phyloP scores from a whole-genome alignment of 2,797 vertebrate species.

The Oophaga sylvatica region DNA sequence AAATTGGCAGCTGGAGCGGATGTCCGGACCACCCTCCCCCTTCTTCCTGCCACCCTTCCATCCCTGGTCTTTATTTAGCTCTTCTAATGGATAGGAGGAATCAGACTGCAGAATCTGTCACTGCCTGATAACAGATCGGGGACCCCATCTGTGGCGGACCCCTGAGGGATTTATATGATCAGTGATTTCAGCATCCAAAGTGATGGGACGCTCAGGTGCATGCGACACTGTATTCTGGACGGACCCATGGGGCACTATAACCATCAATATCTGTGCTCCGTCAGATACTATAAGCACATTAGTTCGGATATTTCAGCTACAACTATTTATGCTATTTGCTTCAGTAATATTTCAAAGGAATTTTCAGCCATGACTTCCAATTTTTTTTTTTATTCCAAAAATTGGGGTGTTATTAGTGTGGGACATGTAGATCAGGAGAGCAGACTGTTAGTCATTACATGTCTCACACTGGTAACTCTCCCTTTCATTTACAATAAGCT shows the following conservation, averaged over 20 bases:
- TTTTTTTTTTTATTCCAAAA: too few relatives aligned
- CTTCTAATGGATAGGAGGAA: constrained; percentile 76
- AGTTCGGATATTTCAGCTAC: not conserved
- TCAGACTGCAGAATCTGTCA: constrained; percentile 78
- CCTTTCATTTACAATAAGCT: too few relatives aligned
- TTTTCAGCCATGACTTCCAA: too few relatives aligned
- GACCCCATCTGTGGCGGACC: constrained; percentile 69
- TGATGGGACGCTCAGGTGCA: not conserved
- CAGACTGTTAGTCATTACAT: too few relatives aligned
- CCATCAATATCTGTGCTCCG: not conserved
- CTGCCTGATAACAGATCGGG: constrained; percentile 77
- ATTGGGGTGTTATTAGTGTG: too few relatives aligned
- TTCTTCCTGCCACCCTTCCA: constrained; percentile 74
- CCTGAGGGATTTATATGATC: constrained; percentile 27
- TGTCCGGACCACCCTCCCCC: constrained; percentile 80
- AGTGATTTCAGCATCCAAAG: not conserved
- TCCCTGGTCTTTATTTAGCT: constrained; percentile 79
- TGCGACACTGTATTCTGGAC: not conserved
- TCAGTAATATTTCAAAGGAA: too few relatives aligned
- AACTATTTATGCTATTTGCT: not conserved
- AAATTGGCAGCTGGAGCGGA: constrained; percentile 81
- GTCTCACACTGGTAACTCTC: too few relatives aligned
- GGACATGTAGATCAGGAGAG: too few relatives aligned
- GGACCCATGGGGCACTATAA: not conserved
- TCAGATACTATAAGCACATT: too few relatives aligned